Evolutionary conservation across 2,113 vertebrate genomes (phyloP).

Genomic region (Istiophorus platypterus): DNA sequence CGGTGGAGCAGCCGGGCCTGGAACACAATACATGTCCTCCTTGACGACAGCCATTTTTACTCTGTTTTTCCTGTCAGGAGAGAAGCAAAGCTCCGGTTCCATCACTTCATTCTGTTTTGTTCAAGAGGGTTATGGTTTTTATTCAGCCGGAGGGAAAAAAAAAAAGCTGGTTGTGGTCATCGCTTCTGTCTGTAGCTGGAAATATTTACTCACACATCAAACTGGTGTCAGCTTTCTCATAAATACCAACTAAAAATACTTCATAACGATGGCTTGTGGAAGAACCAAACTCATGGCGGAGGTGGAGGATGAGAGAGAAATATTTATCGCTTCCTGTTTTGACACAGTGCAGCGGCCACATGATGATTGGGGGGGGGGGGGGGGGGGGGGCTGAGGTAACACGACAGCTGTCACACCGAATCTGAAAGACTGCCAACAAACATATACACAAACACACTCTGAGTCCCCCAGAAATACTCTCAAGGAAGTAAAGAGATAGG

Average conservation of each 20-base stretch:
- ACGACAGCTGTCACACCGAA: constrained; percentile 54
- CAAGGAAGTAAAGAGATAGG: constrained; percentile 14
- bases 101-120: background rate
- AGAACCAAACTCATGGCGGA: background rate
- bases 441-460: constrained; percentile 21
- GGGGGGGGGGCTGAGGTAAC: constrained; percentile 44
- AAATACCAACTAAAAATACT: background rate
- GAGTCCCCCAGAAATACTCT: constrained; percentile 16
- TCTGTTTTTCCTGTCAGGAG: background rate
- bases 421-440: constrained; percentile 31
- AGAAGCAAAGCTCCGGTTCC: background rate
- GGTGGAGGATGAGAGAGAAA: background rate
- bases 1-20: background rate
- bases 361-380: constrained; percentile 10
- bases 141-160: too few species aligned
- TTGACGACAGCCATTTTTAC: constrained; percentile 8
- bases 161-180: background rate
- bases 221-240: background rate
- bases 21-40: constrained; percentile 1
- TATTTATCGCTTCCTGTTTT: constrained; percentile 24
- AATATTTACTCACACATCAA: background rate
- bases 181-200: background rate
- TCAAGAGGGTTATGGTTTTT: too few species aligned
- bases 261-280: background rate
- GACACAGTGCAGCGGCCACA: background rate